Evolutionary conservation across 2,888 invertebrate species (phyloP).

Genomic region (Polia nebulosa): DNA sequence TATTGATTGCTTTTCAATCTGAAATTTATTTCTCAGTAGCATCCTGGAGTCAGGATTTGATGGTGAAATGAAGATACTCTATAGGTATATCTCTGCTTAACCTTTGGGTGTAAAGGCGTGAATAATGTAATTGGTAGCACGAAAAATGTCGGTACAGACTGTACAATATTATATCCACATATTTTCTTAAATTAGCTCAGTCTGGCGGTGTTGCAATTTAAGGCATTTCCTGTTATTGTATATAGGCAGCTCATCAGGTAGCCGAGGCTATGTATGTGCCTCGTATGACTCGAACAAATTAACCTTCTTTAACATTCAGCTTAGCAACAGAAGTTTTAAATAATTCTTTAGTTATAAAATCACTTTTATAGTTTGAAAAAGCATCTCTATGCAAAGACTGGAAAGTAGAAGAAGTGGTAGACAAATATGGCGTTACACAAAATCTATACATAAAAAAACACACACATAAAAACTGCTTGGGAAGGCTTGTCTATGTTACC

Average conservation of each 20-base stretch:
- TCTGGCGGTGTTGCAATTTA: slow-evolving; percentile 42
- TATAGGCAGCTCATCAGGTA: slow-evolving; percentile 32
- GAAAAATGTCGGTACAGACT: slow-evolving; percentile 35
- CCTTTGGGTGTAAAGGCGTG: background rate
- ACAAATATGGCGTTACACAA: too few relatives aligned
- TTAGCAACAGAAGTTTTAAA: slow-evolving; percentile 27
- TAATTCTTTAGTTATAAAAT: background rate
- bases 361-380: too few relatives aligned
- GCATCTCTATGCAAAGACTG: too few relatives aligned
- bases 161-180: slow-evolving; percentile 9
- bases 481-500: too few relatives aligned
- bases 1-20: too few relatives aligned
- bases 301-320: slow-evolving; percentile 7
- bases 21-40: too few relatives aligned
- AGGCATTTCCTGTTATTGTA: slow-evolving; percentile 64
- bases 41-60: too few relatives aligned
- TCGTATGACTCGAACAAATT: slow-evolving; percentile 8
- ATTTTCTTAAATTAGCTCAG: slow-evolving; percentile 54
- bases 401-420: too few relatives aligned
- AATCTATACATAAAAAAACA: too few relatives aligned
- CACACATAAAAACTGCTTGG: too few relatives aligned
- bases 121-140: background rate
- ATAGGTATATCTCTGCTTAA: background rate
- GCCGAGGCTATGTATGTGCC: background rate
- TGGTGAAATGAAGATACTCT: background rate